These are phyloP conservation scores for Brachionus koreanus DNA, from an alignment of 1,140 invertebrate genomes.

Conservation along the genomic window DNA sequence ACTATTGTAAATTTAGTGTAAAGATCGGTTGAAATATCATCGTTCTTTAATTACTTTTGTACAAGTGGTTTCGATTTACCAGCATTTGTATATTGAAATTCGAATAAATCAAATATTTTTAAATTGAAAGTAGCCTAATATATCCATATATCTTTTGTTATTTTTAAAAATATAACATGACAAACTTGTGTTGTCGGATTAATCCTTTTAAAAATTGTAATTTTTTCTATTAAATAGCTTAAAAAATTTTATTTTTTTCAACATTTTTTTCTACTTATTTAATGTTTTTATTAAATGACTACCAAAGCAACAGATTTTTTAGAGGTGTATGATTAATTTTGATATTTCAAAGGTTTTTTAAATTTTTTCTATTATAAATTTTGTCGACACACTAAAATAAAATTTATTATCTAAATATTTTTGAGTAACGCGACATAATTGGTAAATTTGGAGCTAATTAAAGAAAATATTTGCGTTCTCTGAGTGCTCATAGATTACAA, in stretches of 20 bases:
- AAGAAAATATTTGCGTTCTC: neutral
- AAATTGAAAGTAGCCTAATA: neutral
- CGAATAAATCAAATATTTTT: constrained; percentile 9
- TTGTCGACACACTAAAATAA: neutral
- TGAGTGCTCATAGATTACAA: neutral
- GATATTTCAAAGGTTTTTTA: neutral
- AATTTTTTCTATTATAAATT: neutral
- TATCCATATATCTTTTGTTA: neutral
- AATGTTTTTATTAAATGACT: no score
- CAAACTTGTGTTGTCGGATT: neutral
- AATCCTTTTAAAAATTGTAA: neutral
- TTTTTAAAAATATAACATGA: neutral
- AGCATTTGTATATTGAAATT: neutral
- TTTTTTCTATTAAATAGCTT: neutral
- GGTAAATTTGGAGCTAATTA: neutral
- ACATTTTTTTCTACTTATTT: no score
- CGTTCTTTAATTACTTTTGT: neutral
- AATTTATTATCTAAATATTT: neutral
- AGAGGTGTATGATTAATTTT: neutral
- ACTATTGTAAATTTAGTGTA: constrained; percentile 7
- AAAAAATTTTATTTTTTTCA: no score
- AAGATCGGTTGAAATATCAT: neutral
- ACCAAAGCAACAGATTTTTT: neutral
- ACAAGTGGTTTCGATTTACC: constrained; percentile 18
- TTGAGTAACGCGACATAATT: neutral